phyloP scores from a whole-genome alignment of 2,888 invertebrate species.

The Mythimna lalbum region DNA sequence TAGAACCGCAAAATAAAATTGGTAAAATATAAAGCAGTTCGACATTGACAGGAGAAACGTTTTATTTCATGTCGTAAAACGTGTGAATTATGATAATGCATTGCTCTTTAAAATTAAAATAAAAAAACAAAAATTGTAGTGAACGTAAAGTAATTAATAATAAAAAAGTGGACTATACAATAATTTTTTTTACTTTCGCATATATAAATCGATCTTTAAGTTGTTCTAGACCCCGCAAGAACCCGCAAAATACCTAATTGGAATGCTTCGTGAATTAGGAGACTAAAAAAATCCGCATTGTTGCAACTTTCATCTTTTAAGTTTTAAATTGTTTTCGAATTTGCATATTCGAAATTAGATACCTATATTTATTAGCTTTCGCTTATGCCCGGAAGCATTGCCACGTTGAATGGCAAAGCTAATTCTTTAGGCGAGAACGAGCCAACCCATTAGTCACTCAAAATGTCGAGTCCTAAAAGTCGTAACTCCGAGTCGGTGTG shows the following conservation, averaged over 20 bases:
- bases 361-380: too few relatives aligned
- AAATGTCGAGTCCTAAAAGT: too few relatives aligned
- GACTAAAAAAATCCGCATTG: background rate
- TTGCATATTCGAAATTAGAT: background rate
- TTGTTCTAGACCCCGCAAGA: background rate
- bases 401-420: too few relatives aligned
- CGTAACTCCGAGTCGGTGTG: too few relatives aligned
- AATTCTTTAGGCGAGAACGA: too few relatives aligned
- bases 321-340: too few relatives aligned
- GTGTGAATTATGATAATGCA: constrained; percentile 12
- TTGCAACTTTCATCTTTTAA: background rate
- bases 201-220: too few relatives aligned
- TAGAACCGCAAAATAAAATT: constrained; percentile 21
- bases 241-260: background rate
- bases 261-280: background rate
- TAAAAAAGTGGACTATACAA: too few relatives aligned
- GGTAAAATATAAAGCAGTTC: background rate
- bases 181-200: background rate
- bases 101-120: background rate
- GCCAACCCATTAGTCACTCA: too few relatives aligned
- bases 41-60: constrained; percentile 53
- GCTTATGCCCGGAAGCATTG: too few relatives aligned
- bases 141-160: background rate
- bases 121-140: background rate
- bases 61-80: constrained; percentile 27